These are phyloP conservation scores for Cyclina sinensis DNA, from an alignment of 1,140 invertebrate genomes.

Conservation along the genomic window DNA sequence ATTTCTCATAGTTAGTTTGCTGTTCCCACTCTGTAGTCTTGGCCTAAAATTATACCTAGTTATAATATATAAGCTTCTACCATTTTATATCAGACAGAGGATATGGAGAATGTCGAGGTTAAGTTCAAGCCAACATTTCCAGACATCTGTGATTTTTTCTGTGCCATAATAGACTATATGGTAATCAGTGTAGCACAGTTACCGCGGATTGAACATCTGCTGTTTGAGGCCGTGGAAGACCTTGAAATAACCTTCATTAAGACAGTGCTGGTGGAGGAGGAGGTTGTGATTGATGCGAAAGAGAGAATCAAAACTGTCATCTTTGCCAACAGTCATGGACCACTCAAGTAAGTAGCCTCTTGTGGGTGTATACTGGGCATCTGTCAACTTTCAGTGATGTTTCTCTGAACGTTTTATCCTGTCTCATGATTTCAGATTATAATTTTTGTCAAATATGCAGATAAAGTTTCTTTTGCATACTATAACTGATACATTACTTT, in stretches of 20 bases:
- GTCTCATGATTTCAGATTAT: too few species aligned
- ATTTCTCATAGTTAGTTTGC: too few species aligned
- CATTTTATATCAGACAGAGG: conserved; percentile 75
- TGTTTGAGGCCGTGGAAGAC: conserved; percentile 83
- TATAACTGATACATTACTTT: too few species aligned
- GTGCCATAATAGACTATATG: conserved; percentile 84
- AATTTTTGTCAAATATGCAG: too few species aligned
- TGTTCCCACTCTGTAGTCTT: too few species aligned
- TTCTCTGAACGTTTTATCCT: too few species aligned
- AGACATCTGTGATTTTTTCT: conserved; percentile 83
- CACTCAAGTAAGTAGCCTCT: conserved; percentile 86
- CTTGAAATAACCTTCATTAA: conserved; percentile 76
- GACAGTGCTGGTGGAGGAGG: conserved; percentile 83
- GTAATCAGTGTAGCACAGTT: conserved; percentile 81
- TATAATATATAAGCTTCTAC: too few species aligned
- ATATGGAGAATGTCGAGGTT: conserved; percentile 76
- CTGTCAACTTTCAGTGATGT: too few species aligned
- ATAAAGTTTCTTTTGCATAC: too few species aligned
- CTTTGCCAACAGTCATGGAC: conserved; percentile 89
- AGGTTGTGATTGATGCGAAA: conserved; percentile 81
- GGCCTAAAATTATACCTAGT: too few species aligned
- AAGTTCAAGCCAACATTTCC: conserved; percentile 83
- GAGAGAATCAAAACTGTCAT: conserved; percentile 88
- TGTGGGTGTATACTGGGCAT: too few species aligned
- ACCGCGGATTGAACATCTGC: conserved; percentile 82